phyloP scores from a whole-genome alignment of 30 jellyfish, hydroid and myxozoan species.

The Cassiopea andromeda region DNA sequence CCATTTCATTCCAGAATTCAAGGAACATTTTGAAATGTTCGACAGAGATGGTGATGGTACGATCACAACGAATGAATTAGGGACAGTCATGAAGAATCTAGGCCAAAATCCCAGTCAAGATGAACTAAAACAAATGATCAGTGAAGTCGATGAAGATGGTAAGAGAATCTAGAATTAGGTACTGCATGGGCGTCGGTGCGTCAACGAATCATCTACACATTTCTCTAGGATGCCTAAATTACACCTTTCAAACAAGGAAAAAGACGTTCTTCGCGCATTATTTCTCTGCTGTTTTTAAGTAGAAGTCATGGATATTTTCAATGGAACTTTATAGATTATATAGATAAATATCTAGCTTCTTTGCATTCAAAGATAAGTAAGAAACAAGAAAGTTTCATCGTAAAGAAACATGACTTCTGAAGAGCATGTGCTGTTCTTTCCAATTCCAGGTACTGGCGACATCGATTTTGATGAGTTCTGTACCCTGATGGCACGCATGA shows the following conservation, averaged over 20 bases:
- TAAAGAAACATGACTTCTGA: neutral
- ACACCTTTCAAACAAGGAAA: too few species aligned
- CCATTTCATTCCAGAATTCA: conserved; percentile 34
- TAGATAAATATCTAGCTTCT: too few species aligned
- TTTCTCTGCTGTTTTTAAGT: too few species aligned
- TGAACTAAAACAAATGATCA: conserved; percentile 56
- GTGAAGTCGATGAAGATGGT: conserved; percentile 79
- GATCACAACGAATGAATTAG: conserved; percentile 55
- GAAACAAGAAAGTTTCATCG: neutral
- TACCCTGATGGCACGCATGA: conserved; percentile 69
- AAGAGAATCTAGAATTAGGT: neutral
- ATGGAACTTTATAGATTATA: too few species aligned
- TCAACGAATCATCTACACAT: too few species aligned
- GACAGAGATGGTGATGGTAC: conserved; percentile 80
- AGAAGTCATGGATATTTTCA: too few species aligned
- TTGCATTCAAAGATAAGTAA: neutral
- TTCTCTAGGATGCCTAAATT: too few species aligned
- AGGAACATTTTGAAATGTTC: conserved; percentile 70
- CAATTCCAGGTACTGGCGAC: conserved; percentile 51
- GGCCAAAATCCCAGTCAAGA: conserved; percentile 75
- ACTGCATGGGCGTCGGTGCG: too few species aligned
- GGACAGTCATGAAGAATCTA: conserved; percentile 72
- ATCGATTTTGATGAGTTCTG: conserved; percentile 67
- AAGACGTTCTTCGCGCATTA: too few species aligned
- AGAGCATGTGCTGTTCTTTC: neutral